Base-by-base conservation (phyloP, 2,113 vertebrate species). In the Ochotona curzoniae region DNA sequence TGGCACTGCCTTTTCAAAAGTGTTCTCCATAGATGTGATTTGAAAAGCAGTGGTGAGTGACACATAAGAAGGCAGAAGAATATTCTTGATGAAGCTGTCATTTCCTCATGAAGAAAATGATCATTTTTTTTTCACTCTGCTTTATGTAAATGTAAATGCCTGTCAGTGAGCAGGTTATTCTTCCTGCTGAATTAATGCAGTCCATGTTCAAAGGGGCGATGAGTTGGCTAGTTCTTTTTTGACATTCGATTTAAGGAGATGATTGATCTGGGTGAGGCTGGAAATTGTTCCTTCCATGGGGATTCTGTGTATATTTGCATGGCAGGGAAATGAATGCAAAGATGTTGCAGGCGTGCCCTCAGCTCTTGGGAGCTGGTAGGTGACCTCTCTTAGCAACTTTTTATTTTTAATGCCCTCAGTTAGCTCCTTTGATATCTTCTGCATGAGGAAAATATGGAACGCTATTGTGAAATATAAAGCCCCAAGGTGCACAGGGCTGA, bases 151-250 rank as follows among this genome's bases (percentile, higher is more conserved):
- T 66, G 49, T 91, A 75, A 80, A 63, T 54, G 11, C 2, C 14
- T 67, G 1, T 80, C 35, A 84, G 81, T 51, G 54, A 73, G 81
- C 26, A 91, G 14, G 61, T 92, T 89, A 23, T 49, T 89, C 23
- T 88, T 76, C 23, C 38, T 15, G 4, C 84, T 30, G 84, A 88
- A 78, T 93, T 83, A 81, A 85, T 66, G 25, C 9, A 38, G 95
- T 91, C 80, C 82, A 38, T 93, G 64, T 84, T 64, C 84, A 93
- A 90, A 61, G 35, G 47, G 35, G 51, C 2, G 4, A 87, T 78
- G 25, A 83, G 89, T 93, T 12, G 57, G n/a, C 76, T 32, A 66
- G 1, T 89, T 96, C 38, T 44, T 90, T 67, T 96, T 88, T 93
- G 87, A 83, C 87, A 17, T 82, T 91, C 66, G 32, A 35, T 97